phyloP scores from a whole-genome alignment of 2,888 invertebrate species.

The Dolomedes plantarius region DNA sequence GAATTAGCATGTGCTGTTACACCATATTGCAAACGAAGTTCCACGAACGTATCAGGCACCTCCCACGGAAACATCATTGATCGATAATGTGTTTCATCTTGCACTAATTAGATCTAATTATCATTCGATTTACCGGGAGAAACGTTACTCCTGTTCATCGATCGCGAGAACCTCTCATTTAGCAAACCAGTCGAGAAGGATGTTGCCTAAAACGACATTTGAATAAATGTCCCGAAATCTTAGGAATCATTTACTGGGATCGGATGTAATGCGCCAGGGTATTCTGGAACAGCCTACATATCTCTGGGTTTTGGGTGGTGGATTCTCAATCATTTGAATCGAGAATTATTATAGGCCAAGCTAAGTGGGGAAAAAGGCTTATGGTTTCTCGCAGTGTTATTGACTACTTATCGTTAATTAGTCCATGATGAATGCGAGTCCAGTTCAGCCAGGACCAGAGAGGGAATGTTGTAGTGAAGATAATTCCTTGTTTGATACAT shows the following conservation, averaged over 20 bases:
- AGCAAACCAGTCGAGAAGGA: not conserved
- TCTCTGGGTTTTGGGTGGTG: too few species aligned
- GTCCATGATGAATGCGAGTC: not conserved
- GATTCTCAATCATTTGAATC: not conserved
- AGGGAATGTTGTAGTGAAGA: not conserved
- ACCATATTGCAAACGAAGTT: not conserved
- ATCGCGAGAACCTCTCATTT: not conserved
- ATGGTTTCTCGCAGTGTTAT: not conserved
- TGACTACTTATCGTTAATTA: not conserved
- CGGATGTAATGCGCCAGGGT: not conserved
- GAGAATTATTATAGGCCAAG: not conserved
- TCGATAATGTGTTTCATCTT: slow-evolving; percentile 16
- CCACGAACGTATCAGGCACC: not conserved
- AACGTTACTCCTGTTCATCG: not conserved
- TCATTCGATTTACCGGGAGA: slow-evolving; percentile 5
- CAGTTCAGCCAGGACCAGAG: not conserved
- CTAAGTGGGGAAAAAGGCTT: not conserved
- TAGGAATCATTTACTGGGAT: not conserved
- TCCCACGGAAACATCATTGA: not conserved
- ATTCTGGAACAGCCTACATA: too few species aligned
- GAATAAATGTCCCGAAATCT: not conserved
- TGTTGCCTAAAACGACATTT: not conserved
- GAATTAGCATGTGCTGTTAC: too few species aligned
- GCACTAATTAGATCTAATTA: slow-evolving; percentile 16
- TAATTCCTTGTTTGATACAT: not conserved